Conservation (phyloP, 2,888 invertebrate species). For the Corbicula japonica region DNA sequence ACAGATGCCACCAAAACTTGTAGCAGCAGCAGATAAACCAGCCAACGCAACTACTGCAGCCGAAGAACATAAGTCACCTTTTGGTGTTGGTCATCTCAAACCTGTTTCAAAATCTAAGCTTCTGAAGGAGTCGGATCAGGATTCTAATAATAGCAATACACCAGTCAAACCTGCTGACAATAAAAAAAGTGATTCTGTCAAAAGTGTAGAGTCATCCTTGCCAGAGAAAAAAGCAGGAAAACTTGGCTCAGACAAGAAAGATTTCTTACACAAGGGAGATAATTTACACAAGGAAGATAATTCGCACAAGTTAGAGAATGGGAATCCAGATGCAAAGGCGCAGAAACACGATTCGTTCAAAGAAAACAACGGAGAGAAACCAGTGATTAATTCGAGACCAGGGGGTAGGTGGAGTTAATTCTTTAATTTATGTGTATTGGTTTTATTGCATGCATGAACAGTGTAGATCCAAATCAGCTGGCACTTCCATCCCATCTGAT, state of each 20-base stretch:
- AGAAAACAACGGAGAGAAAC: conserved; percentile 16
- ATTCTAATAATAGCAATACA: neutral
- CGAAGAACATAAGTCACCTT: conserved; percentile 42
- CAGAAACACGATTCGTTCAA: conserved; percentile 28
- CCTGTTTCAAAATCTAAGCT: conserved; percentile 25
- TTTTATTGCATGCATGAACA: too few species aligned
- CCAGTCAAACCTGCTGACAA: conserved; percentile 39
- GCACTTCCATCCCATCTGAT: too few species aligned
- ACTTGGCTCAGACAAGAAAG: too few species aligned
- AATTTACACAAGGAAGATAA: too few species aligned
- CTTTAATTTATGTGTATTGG: too few species aligned
- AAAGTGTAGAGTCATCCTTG: neutral
- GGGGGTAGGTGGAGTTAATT: conserved; percentile 12
- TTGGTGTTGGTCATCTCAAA: conserved; percentile 41
- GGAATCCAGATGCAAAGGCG: too few species aligned
- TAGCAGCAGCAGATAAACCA: conserved; percentile 51
- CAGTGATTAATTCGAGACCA: conserved; percentile 19
- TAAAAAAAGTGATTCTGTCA: conserved; percentile 40
- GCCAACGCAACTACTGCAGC: conserved; percentile 38
- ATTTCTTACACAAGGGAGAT: too few species aligned
- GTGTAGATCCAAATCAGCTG: neutral
- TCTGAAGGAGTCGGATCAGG: conserved; percentile 8
- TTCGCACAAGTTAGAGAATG: too few species aligned
- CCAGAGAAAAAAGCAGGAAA: conserved; percentile 32
- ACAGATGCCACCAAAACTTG: conserved; percentile 39